phyloP scores from a whole-genome alignment of 1,140 invertebrate species.

The Macrobrachium nipponense region DNA sequence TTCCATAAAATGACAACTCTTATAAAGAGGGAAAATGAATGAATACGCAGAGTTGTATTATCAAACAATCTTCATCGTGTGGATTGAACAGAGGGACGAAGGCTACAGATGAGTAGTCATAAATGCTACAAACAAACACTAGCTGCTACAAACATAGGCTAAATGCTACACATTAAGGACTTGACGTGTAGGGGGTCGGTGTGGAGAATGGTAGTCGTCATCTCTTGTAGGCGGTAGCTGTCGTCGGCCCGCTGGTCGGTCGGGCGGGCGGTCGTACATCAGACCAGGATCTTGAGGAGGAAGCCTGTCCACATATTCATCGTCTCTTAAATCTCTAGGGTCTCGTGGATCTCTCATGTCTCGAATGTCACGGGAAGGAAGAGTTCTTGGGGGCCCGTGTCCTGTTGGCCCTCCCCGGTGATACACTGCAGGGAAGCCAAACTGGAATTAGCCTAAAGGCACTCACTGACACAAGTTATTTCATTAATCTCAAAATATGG shows the following conservation, averaged over 20 bases:
- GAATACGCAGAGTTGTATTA: constrained; percentile 44
- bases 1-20: constrained; percentile 22
- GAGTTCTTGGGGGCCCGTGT: constrained; percentile 53
- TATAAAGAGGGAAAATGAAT: constrained; percentile 37
- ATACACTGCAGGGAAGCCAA: constrained; percentile 55
- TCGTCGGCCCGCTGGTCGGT: constrained; percentile 47
- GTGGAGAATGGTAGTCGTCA: constrained; percentile 71
- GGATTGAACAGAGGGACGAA: constrained; percentile 44
- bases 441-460: not conserved
- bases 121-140: constrained; percentile 60
- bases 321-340: constrained; percentile 61
- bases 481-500: not conserved
- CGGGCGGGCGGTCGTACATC: constrained; percentile 51
- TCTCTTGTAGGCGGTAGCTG: constrained; percentile 62
- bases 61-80: constrained; percentile 33
- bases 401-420: constrained; percentile 64
- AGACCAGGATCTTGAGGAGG: constrained; percentile 51
- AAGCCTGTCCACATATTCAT: constrained; percentile 62
- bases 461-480: not conserved
- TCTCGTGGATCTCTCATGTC: constrained; percentile 56
- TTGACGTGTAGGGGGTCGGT: constrained; percentile 70
- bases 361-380: constrained; percentile 57
- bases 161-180: constrained; percentile 69
- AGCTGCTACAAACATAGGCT: constrained; percentile 56
- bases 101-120: constrained; percentile 56